Conservation (phyloP, 2,797 vertebrate species). For the Lerista edwardsae region DNA sequence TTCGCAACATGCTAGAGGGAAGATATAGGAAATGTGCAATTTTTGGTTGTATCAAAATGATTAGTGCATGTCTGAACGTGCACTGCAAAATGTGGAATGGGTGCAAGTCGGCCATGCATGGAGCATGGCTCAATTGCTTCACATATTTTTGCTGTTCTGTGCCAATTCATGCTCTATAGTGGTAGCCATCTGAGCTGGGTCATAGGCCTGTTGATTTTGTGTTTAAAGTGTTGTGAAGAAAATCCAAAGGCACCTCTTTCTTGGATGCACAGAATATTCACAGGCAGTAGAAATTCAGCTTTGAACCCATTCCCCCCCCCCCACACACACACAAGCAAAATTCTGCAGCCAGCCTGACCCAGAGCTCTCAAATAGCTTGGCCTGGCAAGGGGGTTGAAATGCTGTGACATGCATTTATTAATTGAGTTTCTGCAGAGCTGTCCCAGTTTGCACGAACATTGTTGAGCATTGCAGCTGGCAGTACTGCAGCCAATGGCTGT, state of each 20-base stretch:
- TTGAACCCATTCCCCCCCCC: not conserved
- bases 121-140: not conserved
- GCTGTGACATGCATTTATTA: not conserved
- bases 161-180: not conserved
- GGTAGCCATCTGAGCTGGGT: not conserved
- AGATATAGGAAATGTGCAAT: too few species aligned
- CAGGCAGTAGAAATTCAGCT: too few species aligned
- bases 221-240: not conserved
- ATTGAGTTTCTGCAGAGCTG: not conserved
- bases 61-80: too few species aligned
- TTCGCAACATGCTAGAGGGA: not conserved
- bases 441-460: not conserved
- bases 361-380: not conserved
- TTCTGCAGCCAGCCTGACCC: not conserved
- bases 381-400: constrained; percentile 8
- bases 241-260: not conserved
- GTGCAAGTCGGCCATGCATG: not conserved
- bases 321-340: not conserved
- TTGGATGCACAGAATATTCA: not conserved
- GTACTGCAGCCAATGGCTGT: constrained; percentile 1
- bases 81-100: not conserved
- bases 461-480: not conserved
- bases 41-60: not conserved
- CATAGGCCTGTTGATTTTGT: not conserved
- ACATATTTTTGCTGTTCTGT: not conserved